Evolutionary conservation across 1,140 invertebrate genomes (phyloP), one percentile per base, ranked within the genome.

Genomic region (Drosophila takahashii): DNA sequence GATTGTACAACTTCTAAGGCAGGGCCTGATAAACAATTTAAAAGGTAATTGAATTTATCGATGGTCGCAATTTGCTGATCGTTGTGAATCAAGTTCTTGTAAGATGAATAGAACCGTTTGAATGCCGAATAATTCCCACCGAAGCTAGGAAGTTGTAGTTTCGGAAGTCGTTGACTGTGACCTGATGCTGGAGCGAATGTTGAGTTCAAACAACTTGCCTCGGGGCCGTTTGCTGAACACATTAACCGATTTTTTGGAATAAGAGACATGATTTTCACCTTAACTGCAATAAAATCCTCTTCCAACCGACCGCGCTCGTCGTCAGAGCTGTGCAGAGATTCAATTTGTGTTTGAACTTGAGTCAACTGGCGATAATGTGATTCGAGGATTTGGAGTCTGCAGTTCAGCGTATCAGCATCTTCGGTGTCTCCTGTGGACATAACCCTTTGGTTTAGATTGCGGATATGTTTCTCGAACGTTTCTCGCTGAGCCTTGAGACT

Each of bases 41-140:
- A n/a, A 10, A 47, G 10, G 10, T 47, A 47, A 27, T 47, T 47
- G 18, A 47, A 47, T 27, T 47, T 47, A 18, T 47, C 18, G 4
- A 47, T 27, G 10, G 45, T 27, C 13, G 45, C 10, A 26, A 47
- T 47, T 5, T 37, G 4, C 36, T 37, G 11, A 37, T 37, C 36
- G 11, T 37, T 37, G 36, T 37, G 13, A 37, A 37, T 6, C 4
- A 4, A n/a, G 5, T n/a, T 5, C 5, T 1, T 37, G 13, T 37
- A 37, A 3, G 36, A 37, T 13, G 36, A 37, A n/a, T n/a, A 37
- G 13, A 37, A 37, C 13, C 13, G 13, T n/a, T 37, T 37, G 5
- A 37, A 37, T 13, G 36, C 13, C 13, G 4, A n/a, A 37, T n/a
- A 37, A 37, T 37, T 37, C 36, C 36, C 13, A 13, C 13, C 13